A percentile compares a stretch with the other conserved stretches of the same genome.
These are phyloP conservation scores for Platynereis dumerilii DNA, from an alignment of 2,888 invertebrate genomes.

Conservation along the genomic window DNA sequence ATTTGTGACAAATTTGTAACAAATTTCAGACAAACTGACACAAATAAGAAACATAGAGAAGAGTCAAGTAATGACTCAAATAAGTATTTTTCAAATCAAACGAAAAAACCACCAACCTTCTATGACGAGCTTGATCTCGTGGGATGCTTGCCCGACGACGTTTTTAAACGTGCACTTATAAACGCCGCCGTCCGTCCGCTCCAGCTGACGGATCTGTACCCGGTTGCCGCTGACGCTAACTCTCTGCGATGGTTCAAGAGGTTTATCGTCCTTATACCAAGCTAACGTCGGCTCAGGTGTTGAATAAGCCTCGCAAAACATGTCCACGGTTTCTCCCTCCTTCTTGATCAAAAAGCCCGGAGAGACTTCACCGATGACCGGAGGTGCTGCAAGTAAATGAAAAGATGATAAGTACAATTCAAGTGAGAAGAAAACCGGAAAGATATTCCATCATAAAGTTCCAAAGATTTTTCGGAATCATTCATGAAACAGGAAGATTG, in stretches of 20 bases:
- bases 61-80: too few relatives aligned
- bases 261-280: constrained; percentile 81
- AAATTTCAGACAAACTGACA: too few relatives aligned
- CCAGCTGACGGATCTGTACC: constrained; percentile 79
- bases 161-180: constrained; percentile 96
- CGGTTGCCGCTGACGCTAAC: constrained; percentile 30
- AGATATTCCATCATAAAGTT: too few relatives aligned
- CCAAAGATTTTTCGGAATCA: too few relatives aligned
- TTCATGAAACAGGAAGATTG: too few relatives aligned
- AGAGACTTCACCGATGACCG: constrained; percentile 36
- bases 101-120: constrained; percentile 74
- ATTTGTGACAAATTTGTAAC: too few relatives aligned
- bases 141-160: constrained; percentile 94
- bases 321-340: constrained; percentile 87
- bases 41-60: too few relatives aligned
- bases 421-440: too few relatives aligned
- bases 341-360: constrained; percentile 39
- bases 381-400: constrained; percentile 35
- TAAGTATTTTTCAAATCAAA: too few relatives aligned
- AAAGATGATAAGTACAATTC: too few relatives aligned
- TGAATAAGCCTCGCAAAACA: constrained; percentile 95
- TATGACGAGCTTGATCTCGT: constrained; percentile 93
- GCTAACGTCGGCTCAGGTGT: constrained; percentile 91
- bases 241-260: constrained; percentile 30
- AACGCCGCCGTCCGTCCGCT: constrained; percentile 93